phyloP scores from a whole-genome alignment of 1,140 invertebrate species.

The Eueides isabella region DNA sequence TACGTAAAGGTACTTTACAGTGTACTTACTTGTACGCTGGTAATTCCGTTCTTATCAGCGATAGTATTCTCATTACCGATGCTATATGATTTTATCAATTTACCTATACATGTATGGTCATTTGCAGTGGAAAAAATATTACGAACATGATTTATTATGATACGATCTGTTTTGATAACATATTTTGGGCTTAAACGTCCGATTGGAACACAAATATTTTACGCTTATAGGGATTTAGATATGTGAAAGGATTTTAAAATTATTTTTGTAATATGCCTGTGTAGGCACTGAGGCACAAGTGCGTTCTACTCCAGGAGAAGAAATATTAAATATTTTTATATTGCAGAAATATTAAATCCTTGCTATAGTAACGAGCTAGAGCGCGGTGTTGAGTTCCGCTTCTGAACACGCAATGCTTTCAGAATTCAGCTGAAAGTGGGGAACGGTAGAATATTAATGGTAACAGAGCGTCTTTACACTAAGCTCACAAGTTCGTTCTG shows the following conservation, averaged over 20 bases:
- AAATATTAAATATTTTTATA: too few relatives aligned
- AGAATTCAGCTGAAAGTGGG: too few relatives aligned
- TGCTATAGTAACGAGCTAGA: too few relatives aligned
- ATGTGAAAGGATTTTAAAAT: background rate
- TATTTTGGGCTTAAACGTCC: conserved; percentile 32
- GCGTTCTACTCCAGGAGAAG: too few relatives aligned
- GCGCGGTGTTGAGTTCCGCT: too few relatives aligned
- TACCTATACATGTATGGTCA: conserved; percentile 13
- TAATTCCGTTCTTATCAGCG: conserved; percentile 34
- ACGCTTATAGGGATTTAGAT: background rate
- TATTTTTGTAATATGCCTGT: too few relatives aligned
- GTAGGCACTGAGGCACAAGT: too few relatives aligned
- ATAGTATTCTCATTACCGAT: conserved; percentile 43
- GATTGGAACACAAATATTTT: background rate
- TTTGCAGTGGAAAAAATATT: conserved; percentile 39
- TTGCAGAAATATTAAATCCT: too few relatives aligned
- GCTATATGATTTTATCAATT: conserved; percentile 20
- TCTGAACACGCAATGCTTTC: too few relatives aligned
- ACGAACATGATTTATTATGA: conserved; percentile 24
- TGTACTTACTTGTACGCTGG: background rate
- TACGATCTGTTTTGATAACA: conserved; percentile 7
- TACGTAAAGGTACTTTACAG: background rate
- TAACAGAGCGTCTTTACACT: too few relatives aligned
- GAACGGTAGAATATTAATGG: too few relatives aligned
- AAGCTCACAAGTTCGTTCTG: too few relatives aligned